These are phyloP conservation scores for Eupleurogrammus muticus DNA, from an alignment of 2,797 vertebrate genomes.

Conservation along the genomic window DNA sequence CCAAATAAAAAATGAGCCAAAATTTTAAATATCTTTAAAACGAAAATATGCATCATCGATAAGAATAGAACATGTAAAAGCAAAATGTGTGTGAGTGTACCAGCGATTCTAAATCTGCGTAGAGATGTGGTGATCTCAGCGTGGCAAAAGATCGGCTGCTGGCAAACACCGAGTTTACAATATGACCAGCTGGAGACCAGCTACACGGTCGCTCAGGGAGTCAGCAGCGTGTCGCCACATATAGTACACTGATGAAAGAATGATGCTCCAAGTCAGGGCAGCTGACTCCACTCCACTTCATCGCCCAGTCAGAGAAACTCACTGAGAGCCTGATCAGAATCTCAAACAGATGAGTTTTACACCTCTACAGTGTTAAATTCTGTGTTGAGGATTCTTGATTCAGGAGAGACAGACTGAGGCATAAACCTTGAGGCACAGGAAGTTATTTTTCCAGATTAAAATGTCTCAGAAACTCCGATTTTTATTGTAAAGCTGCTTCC, in stretches of 20 bases:
- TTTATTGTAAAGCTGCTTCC: too few species aligned
- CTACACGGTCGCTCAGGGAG: constrained; percentile 30
- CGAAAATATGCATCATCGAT: neutral
- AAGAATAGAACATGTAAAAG: constrained; percentile 7
- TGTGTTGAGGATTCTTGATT: constrained; percentile 36
- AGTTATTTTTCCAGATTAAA: too few species aligned
- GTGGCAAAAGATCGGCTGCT: constrained; percentile 56
- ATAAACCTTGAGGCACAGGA: too few species aligned
- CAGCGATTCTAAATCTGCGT: neutral
- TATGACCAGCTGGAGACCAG: constrained; percentile 66
- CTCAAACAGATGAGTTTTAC: constrained; percentile 37
- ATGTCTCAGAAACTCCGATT: too few species aligned
- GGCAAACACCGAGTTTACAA: constrained; percentile 49
- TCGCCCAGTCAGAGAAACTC: constrained; percentile 2
- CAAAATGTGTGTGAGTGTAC: neutral
- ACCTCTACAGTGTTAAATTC: constrained; percentile 50
- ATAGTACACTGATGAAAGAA: constrained; percentile 35
- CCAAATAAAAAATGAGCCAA: neutral
- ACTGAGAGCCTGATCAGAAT: constrained; percentile 25
- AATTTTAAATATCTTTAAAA: too few species aligned
- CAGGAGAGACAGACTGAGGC: constrained; percentile 11
- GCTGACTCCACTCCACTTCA: constrained; percentile 14
- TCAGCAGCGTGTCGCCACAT: constrained; percentile 54
- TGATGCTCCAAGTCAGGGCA: constrained; percentile 3
- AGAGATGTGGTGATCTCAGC: constrained; percentile 17